Evolutionary conservation across 2,113 vertebrate species (phyloP).

Genomic region (Cephalophus harveyi): DNA sequence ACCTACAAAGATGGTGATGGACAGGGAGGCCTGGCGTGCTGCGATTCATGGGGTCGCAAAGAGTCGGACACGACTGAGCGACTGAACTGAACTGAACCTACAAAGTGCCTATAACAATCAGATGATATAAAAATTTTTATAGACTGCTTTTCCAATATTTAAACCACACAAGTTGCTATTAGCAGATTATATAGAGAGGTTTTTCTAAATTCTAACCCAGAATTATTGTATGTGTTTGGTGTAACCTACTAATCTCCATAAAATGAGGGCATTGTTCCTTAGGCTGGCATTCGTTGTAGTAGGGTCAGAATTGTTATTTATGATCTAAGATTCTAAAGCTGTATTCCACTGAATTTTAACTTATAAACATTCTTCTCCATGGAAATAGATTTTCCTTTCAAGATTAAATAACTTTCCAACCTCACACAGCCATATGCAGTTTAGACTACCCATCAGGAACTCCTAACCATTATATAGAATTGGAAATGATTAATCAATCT

Average conservation of each 20-base stretch:
- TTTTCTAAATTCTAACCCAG: neutral
- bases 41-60: no score
- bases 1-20: no score
- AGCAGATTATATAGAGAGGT: neutral
- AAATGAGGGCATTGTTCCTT: conserved; percentile 15
- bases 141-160: conserved; percentile 17
- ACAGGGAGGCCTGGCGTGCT: no score
- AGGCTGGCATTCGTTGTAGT: neutral
- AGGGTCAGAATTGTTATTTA: conserved; percentile 5
- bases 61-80: no score
- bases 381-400: conserved; percentile 28
- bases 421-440: neutral
- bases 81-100: neutral
- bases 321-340: neutral
- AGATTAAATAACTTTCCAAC: conserved; percentile 18
- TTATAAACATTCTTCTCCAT: neutral
- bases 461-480: neutral
- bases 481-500: conserved; percentile 20
- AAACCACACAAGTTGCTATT: neutral
- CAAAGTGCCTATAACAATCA: neutral
- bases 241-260: neutral
- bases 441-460: neutral
- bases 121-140: conserved; percentile 7
- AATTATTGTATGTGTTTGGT: neutral
- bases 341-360: conserved; percentile 26